These are phyloP conservation scores for Cybosia mesomella DNA, from an alignment of 2,888 invertebrate genomes.

Conservation along the genomic window DNA sequence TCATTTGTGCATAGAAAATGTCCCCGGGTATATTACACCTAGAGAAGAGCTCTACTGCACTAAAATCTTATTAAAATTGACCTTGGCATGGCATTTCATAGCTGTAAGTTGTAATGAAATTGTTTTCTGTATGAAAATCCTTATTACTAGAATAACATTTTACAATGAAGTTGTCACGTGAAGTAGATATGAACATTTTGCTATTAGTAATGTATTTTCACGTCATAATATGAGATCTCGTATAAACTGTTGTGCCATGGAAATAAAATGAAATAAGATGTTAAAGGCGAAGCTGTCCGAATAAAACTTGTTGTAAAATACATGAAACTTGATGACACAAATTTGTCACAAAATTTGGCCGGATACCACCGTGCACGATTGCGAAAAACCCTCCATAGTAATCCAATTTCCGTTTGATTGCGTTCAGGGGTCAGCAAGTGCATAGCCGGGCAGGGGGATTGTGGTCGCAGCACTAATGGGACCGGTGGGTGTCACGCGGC, in stretches of 20 bases:
- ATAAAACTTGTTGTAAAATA: too few relatives aligned
- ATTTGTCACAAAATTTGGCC: too few relatives aligned
- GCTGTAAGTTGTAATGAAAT: background rate
- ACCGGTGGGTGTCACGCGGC: too few relatives aligned
- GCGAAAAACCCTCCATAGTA: too few relatives aligned
- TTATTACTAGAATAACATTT: background rate
- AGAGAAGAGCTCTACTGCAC: conserved; percentile 3
- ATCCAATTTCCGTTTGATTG: too few relatives aligned
- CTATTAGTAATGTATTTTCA: background rate
- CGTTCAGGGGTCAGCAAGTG: too few relatives aligned
- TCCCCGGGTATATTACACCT: conserved; percentile 10
- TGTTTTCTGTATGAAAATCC: background rate
- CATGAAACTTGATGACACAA: too few relatives aligned
- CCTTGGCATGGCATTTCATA: background rate
- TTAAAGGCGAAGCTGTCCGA: too few relatives aligned
- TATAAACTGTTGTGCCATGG: background rate
- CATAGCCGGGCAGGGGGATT: too few relatives aligned
- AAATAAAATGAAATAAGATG: background rate
- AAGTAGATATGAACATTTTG: background rate
- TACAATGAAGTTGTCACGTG: background rate
- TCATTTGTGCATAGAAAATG: conserved; percentile 19
- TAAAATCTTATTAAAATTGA: conserved; percentile 8
- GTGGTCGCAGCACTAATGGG: too few relatives aligned
- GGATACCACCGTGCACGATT: too few relatives aligned
- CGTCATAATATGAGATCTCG: too few relatives aligned